A percentile compares a stretch with the other conserved stretches of the same genome.
phyloP scores from a whole-genome alignment of 2,797 vertebrate genomes.

The Tenualosa ilisha region DNA sequence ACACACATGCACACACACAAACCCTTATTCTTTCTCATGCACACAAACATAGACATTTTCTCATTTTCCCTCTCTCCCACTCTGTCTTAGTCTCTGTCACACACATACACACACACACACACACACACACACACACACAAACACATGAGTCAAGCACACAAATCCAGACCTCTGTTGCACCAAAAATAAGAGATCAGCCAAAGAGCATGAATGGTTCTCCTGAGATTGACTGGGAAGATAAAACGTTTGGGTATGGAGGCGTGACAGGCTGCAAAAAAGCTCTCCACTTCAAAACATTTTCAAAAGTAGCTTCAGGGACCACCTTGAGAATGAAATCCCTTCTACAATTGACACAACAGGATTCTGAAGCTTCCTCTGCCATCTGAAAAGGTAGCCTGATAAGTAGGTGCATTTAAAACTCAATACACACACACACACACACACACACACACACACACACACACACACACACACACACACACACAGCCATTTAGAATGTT shows the following conservation, averaged over 20 bases:
- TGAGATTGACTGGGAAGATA: neutral
- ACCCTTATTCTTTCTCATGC: no score
- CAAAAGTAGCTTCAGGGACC: conserved; percentile 1
- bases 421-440: no score
- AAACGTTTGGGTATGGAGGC: neutral
- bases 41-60: neutral
- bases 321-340: neutral
- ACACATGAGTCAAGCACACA: neutral
- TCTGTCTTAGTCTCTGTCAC: neutral
- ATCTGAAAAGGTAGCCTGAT: neutral
- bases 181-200: conserved; percentile 15
- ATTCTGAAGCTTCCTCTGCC: neutral
- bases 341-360: neutral
- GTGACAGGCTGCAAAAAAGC: neutral
- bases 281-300: neutral
- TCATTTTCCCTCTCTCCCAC: neutral
- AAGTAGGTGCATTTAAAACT: neutral
- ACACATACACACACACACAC: neutral
- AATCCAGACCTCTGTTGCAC: neutral
- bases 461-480: no score
- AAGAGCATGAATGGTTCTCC: conserved; percentile 8
- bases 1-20: neutral
- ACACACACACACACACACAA: neutral
- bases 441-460: no score
- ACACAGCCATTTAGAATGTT: neutral